Evolutionary conservation across 2,797 vertebrate genomes (phyloP), one percentile per base, ranked within the genome.

Genomic region (Triplophysa bombifrons): DNA sequence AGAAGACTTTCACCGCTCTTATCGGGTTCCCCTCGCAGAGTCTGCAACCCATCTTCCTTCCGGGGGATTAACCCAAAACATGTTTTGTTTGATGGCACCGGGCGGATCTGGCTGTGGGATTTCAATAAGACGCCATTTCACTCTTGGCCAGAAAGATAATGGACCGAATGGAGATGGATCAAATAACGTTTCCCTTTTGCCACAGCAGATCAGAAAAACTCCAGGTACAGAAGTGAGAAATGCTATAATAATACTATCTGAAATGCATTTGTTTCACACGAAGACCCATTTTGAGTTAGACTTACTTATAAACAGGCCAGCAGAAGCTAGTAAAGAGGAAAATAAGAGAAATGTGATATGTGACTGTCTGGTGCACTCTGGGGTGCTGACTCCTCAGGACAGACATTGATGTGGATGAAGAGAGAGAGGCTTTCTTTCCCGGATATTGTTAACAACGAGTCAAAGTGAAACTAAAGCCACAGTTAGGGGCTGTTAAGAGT

Each of bases 51-150:
- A 73, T 80, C 87, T 85, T 88, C 90, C 88, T 84, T 83, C 81
- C 4, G 56, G 87, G 85, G 90, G 89, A 86, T 85, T 92, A 91
- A 91, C 88, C 89, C 71, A 85, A 91, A 91, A 87, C 92, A 91
- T 80, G 87, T 87, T 87, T 70, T 80, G 85, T 84, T 86, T 83
- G 89, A 89, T 89, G 87, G 34, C 46, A 75, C 80, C 20, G 14
- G 71, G 72, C 22, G 4, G 81, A 64, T 71, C 14, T 22, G 72
- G 27, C 71, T 78, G 27, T 75, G 88, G 87, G 91, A 91, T 89
- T 85, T 90, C 91, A 86, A 85, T 91, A 87, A 88, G 88, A 84
- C 81, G 79, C 68, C 77, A 82, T n/a, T 84, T 85, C 27, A 61
- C 81, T 89, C 87, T 76, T 86, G 76, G 83, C 79, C 82, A 80